Conservation (phyloP, 2,888 invertebrate species). For the Nipponacmea schrenckii region DNA sequence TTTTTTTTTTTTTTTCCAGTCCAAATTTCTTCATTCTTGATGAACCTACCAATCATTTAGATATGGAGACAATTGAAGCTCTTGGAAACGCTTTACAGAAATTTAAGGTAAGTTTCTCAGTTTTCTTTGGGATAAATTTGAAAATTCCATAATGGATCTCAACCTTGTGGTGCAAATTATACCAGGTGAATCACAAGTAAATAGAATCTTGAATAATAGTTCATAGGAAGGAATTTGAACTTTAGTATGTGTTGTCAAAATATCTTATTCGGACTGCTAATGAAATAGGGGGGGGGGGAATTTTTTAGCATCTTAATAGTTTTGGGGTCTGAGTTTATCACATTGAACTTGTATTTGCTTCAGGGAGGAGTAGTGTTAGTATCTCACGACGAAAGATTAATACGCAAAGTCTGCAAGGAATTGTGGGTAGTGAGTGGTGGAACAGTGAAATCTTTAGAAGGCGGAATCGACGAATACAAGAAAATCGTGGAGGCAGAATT, state of each 20-base stretch:
- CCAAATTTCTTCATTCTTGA: slow-evolving; percentile 98
- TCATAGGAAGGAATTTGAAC: no score
- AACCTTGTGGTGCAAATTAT: no score
- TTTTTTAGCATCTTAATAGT: no score
- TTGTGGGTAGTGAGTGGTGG: slow-evolving; percentile 94
- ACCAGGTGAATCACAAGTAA: no score
- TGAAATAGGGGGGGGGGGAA: no score
- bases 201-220: no score
- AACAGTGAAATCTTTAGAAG: slow-evolving; percentile 89
- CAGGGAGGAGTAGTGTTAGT: slow-evolving; percentile 97
- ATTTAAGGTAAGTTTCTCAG: slow-evolving; percentile 88
- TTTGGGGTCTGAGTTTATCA: no score
- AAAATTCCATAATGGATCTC: no score
- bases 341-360: slow-evolving; percentile 35
- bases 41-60: slow-evolving; percentile 85
- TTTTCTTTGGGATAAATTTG: no score
- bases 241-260: no score
- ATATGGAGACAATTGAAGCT: slow-evolving; percentile 98
- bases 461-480: slow-evolving; percentile 96
- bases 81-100: slow-evolving; percentile 91
- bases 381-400: slow-evolving; percentile 98
- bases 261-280: no score
- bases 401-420: slow-evolving; percentile 95
- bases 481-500: slow-evolving; percentile 92
- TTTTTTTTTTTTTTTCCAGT: no score